Evolutionary conservation across 2,888 invertebrate species (phyloP), one percentile per base, ranked within the genome.

Genomic region (Caenorhabditis virilis): DNA sequence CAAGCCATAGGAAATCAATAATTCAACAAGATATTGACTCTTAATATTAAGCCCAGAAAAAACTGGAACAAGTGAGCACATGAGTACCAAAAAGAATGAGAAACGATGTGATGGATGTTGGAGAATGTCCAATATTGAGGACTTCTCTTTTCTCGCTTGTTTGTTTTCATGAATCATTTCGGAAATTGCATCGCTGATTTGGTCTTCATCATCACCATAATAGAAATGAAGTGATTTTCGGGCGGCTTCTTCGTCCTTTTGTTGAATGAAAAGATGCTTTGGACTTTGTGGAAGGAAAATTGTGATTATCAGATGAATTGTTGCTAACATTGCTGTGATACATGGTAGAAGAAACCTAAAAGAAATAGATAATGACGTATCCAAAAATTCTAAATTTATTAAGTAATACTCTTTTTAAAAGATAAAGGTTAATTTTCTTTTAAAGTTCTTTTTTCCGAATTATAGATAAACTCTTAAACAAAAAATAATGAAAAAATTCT

Each of bases 261-360:
- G 27, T 51, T 70, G 76, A n/a, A 80, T 77, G 56, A 73, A 80
- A 16, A 80, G 54, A 20, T 80, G 79, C 64, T 80, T 80, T 1
- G 80, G 80, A 22, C 74, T 74, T 48, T 79, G 73, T 5, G 78
- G 80, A 30, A 79, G 75, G 50, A 67, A 57, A 1, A 63, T 25
- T 3, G 69, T 71, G 1, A 76, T 36, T 15, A 67, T 36, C 20
- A 80, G 56, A 33, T 80, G 78, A 13, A 74, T 35, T 15, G 71
- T 57, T 5, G 78, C 70, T 20, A 79, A 47, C 2, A 68, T 33
- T 13, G 68, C 61, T 22, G 66, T 69, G 20, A 69, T 46, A 38
- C 57, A 57, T 7, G 72, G 72, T 1, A 72, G 53, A 1, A 64
- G 43, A 35, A 56, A 60, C 72, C 72, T 72, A 42, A n/a, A 64